These are phyloP conservation scores for Sebastes minor DNA, from an alignment of 2,797 vertebrate genomes.

Conservation along the genomic window DNA sequence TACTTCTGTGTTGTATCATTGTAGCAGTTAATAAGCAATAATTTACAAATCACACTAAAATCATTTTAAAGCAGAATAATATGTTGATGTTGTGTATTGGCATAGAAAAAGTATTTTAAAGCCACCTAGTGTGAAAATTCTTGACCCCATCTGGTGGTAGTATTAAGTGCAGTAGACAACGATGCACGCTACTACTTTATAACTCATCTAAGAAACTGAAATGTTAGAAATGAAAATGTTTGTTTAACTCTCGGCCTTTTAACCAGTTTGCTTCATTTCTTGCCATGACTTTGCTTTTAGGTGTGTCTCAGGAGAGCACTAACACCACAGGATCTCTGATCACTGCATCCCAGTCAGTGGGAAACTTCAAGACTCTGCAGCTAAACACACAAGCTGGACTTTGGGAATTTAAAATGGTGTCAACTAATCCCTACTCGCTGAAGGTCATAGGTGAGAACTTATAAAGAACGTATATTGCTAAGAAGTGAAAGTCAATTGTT, in stretches of 20 bases:
- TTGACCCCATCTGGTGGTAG: neutral
- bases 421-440: conserved; percentile 42
- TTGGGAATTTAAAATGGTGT: conserved; percentile 45
- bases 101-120: neutral
- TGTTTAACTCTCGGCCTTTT: neutral
- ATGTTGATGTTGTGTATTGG: neutral
- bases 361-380: conserved; percentile 47
- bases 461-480: too few relatives aligned
- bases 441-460: conserved; percentile 55
- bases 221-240: too few relatives aligned
- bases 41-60: neutral
- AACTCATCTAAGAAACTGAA: neutral
- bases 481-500: too few relatives aligned
- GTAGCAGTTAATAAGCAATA: neutral
- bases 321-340: conserved; percentile 19
- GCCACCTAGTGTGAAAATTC: neutral
- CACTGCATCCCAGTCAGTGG: conserved; percentile 23
- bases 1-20: neutral
- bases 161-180: neutral
- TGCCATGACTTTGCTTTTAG: conserved; percentile 9
- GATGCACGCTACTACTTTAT: neutral
- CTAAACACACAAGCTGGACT: conserved; percentile 31
- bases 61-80: neutral
- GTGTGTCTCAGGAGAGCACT: conserved; percentile 6
- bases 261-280: neutral